These are phyloP conservation scores for Muscidifurax raptorellus DNA, from an alignment of 1,140 invertebrate species.

Conservation along the genomic window DNA sequence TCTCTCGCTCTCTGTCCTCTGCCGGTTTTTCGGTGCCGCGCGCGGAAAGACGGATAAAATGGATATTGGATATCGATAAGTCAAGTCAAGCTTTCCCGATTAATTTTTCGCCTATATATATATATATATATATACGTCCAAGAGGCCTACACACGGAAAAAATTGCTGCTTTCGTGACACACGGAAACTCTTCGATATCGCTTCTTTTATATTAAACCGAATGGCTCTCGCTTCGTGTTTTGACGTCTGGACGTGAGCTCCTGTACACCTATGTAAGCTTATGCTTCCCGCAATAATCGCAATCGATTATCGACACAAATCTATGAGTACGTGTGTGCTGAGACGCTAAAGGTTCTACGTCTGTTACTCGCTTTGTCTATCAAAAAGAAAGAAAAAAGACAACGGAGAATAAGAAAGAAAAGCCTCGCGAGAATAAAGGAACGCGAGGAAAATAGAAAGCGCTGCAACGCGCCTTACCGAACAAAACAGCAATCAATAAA, in stretches of 20 bases:
- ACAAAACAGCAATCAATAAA: constrained; percentile 75
- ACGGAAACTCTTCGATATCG: constrained; percentile 33
- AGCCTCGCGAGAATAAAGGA: neutral
- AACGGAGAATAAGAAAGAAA: neutral
- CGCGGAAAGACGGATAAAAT: constrained; percentile 50
- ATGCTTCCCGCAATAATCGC: neutral
- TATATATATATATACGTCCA: neutral
- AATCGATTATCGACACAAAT: neutral
- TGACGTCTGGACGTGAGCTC: neutral
- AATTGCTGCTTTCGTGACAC: constrained; percentile 36
- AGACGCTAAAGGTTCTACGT: too few species aligned
- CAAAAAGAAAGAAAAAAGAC: neutral
- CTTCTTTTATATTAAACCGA: constrained; percentile 42
- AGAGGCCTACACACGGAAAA: constrained; percentile 17
- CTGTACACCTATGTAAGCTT: too few species aligned
- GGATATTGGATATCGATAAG: constrained; percentile 55
- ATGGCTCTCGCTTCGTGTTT: neutral
- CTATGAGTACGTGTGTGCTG: neutral
- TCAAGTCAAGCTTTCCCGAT: constrained; percentile 49
- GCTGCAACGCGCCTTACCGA: constrained; percentile 53
- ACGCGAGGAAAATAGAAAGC: constrained; percentile 43
- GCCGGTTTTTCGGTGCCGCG: neutral
- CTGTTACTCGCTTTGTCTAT: neutral
- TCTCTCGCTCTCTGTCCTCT: constrained; percentile 4
- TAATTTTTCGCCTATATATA: constrained; percentile 49